These are phyloP conservation scores for Lasiurus borealis DNA, from an alignment of 2,113 vertebrate genomes.

Conservation along the genomic window DNA sequence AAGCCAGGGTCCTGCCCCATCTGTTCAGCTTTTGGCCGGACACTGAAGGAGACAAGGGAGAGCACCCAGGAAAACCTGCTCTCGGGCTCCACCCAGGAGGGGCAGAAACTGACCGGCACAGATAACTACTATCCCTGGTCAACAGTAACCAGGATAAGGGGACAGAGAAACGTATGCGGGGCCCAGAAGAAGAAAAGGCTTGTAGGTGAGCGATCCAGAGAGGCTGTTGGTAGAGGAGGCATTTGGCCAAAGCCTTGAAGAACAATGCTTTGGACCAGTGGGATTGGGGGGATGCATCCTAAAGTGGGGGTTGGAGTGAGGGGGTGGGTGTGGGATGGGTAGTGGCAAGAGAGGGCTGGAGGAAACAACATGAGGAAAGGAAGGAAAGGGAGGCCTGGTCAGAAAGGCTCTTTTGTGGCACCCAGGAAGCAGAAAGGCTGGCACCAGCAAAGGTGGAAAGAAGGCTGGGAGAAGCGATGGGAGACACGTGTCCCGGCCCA, in stretches of 20 bases:
- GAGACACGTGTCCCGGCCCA: not conserved
- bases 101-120: not conserved
- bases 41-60: not conserved
- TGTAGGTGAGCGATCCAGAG: not conserved
- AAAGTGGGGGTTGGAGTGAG: not conserved
- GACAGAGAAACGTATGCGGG: not conserved
- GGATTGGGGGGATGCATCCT: not conserved
- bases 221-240: not conserved
- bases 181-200: conserved; percentile 6
- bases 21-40: not conserved
- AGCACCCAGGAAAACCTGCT: not conserved
- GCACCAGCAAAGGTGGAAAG: not conserved
- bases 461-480: not conserved
- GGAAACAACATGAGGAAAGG: not conserved
- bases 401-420: not conserved
- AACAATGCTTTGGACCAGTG: not conserved
- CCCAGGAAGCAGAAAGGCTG: not conserved
- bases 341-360: not conserved
- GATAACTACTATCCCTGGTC: not conserved
- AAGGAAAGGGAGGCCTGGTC: not conserved
- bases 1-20: not conserved
- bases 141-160: not conserved
- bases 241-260: not conserved
- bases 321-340: too few relatives aligned
- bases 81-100: not conserved